Percentiles rank a stretch among this genome's conserved stretches.
Evolutionary conservation across 2,888 invertebrate genomes (phyloP).

Genomic region (Geotrupes spiniger): DNA sequence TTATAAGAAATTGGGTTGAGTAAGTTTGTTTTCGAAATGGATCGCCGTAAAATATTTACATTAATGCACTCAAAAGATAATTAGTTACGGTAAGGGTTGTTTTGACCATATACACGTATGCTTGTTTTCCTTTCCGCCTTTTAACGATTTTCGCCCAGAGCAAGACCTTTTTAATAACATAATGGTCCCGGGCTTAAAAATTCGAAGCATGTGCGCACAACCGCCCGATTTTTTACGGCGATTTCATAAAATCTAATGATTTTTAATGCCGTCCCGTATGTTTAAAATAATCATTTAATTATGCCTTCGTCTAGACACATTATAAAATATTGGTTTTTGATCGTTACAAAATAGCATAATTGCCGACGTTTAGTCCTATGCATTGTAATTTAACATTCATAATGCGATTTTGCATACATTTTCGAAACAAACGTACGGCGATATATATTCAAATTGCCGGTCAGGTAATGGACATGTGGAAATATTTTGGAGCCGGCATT

Average conservation of each 20-base stretch:
- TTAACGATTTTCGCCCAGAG: slow-evolving; percentile 20
- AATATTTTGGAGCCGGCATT: slow-evolving; percentile 9
- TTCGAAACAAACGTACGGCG: slow-evolving; percentile 17
- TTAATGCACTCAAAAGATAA: slow-evolving; percentile 12
- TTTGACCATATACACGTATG: slow-evolving; percentile 2
- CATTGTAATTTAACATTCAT: slow-evolving; percentile 28
- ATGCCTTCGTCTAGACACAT: slow-evolving; percentile 29
- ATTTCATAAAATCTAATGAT: slow-evolving; percentile 17
- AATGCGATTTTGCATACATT: slow-evolving; percentile 20
- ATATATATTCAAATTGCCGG: slow-evolving; percentile 21
- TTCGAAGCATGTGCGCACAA: slow-evolving; percentile 20
- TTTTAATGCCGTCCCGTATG: slow-evolving; percentile 20
- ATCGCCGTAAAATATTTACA: slow-evolving; percentile 1
- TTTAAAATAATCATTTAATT: slow-evolving; percentile 28
- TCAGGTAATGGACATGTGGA: slow-evolving; percentile 11
- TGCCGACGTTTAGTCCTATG: slow-evolving; percentile 25
- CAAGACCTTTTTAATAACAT: slow-evolving; percentile 21
- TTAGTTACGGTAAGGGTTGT: slow-evolving; percentile 17
- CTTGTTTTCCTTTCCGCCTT: slow-evolving; percentile 4
- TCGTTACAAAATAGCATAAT: slow-evolving; percentile 34
- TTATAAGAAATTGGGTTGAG: too few relatives aligned
- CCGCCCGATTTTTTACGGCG: slow-evolving; percentile 1
- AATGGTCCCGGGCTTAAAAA: slow-evolving; percentile 23
- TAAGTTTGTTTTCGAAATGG: too few relatives aligned
- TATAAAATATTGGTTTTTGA: slow-evolving; percentile 37